These are phyloP conservation scores for Drosophila falleni DNA, from an alignment of 2,888 invertebrate species.

Conservation along the genomic window DNA sequence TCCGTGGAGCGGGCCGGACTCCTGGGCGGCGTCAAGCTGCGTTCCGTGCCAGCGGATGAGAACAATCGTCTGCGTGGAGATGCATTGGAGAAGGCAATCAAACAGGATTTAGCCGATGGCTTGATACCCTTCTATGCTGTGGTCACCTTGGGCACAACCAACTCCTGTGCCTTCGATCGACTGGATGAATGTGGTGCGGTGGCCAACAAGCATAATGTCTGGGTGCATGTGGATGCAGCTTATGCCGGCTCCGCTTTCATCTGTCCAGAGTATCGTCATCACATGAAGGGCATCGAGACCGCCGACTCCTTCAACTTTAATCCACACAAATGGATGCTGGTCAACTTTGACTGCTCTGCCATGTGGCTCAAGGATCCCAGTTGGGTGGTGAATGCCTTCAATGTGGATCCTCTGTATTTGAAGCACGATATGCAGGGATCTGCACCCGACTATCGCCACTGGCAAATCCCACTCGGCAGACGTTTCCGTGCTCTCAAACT, in stretches of 20 bases:
- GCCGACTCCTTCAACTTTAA: slow-evolving; percentile 99
- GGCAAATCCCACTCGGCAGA: slow-evolving; percentile 98
- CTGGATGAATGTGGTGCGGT: slow-evolving; percentile 96
- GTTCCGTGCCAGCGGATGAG: slow-evolving; percentile 90
- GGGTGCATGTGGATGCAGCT: slow-evolving; percentile 98
- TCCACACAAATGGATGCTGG: slow-evolving; percentile 99
- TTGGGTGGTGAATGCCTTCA: slow-evolving; percentile 97
- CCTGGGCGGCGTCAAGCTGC: slow-evolving; percentile 93
- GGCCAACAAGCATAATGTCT: slow-evolving; percentile 91
- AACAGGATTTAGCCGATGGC: slow-evolving; percentile 94
- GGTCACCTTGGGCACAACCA: slow-evolving; percentile 97
- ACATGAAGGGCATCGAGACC: slow-evolving; percentile 94
- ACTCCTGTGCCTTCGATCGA: slow-evolving; percentile 97
- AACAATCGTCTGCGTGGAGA: slow-evolving; percentile 91
- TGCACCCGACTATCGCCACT: slow-evolving; percentile 97
- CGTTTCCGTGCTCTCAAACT: slow-evolving; percentile 96
- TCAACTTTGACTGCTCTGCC: slow-evolving; percentile 99
- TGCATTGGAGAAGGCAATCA: slow-evolving; percentile 91
- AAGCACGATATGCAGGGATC: slow-evolving; percentile 96
- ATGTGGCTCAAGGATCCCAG: slow-evolving; percentile 97
- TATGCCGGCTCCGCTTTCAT: slow-evolving; percentile 98
- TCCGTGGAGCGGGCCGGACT: slow-evolving; percentile 97
- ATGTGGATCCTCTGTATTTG: slow-evolving; percentile 98
- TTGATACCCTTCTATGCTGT: slow-evolving; percentile 98
- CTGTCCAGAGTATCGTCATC: slow-evolving; percentile 97